Conservation (phyloP, 2,797 vertebrate species). For the Vireo griseus region DNA sequence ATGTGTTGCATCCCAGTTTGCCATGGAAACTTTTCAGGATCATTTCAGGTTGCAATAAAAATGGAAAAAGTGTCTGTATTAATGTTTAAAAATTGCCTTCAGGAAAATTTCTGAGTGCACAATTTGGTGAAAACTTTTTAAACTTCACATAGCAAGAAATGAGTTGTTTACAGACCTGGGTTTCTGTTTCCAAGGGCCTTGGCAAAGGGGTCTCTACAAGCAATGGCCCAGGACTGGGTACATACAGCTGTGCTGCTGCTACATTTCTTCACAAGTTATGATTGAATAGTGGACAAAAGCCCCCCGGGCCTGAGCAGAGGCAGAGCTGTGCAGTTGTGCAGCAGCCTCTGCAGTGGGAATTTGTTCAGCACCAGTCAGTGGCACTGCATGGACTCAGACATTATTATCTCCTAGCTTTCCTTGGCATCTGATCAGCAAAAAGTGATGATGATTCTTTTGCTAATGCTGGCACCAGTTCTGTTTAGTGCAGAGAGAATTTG, state of each 20-base stretch:
- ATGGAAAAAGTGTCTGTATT: background rate
- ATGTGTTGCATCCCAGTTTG: background rate
- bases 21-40: background rate
- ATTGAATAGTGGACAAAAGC: background rate
- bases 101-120: slow-evolving; percentile 12
- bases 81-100: slow-evolving; percentile 11
- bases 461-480: background rate
- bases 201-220: background rate
- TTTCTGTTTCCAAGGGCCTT: background rate
- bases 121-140: background rate
- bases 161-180: background rate
- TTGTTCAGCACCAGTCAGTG: background rate
- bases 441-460: background rate
- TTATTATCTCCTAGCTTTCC: background rate
- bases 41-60: background rate
- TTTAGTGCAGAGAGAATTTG: background rate
- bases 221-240: rapidly evolving
- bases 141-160: background rate
- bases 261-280: background rate
- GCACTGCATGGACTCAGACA: background rate
- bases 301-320: background rate
- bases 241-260: background rate
- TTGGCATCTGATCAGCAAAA: background rate
- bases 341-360: background rate
- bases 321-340: background rate